These are phyloP conservation scores for Hyphantria cunea DNA, from an alignment of 1,140 invertebrate species.

Conservation along the genomic window DNA sequence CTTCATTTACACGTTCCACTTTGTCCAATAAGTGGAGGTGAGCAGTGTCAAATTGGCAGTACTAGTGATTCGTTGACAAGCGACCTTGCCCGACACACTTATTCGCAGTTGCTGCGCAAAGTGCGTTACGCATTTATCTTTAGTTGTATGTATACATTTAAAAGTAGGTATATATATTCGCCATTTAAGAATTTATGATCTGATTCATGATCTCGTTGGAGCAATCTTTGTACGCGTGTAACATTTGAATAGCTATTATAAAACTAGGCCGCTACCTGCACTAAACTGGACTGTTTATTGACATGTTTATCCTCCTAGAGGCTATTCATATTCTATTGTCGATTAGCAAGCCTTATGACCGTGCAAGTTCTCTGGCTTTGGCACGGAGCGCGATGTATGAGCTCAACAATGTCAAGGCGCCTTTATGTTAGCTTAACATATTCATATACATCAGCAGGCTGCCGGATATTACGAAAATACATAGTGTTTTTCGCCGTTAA, in stretches of 20 bases:
- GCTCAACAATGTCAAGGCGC: constrained; percentile 73
- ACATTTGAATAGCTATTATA: constrained; percentile 19
- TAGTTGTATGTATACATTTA: constrained; percentile 7
- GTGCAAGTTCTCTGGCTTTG: constrained; percentile 43
- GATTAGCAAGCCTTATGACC: constrained; percentile 34
- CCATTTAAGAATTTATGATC: constrained; percentile 15
- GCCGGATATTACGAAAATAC: constrained; percentile 12
- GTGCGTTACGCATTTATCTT: constrained; percentile 22
- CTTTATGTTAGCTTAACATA: constrained; percentile 63
- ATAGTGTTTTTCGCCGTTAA: constrained; percentile 2
- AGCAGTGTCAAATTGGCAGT: constrained; percentile 68
- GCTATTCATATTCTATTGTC: constrained; percentile 41
- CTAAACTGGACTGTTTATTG: constrained; percentile 19
- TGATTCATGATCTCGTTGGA: constrained; percentile 15
- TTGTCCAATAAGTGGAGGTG: constrained; percentile 71
- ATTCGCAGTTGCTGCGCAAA: constrained; percentile 21
- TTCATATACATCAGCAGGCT: constrained; percentile 12
- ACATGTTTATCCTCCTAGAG: constrained; percentile 33
- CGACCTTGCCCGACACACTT: constrained; percentile 52
- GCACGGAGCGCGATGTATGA: constrained; percentile 51
- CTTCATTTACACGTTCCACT: constrained; percentile 75
- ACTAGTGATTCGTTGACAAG: constrained; percentile 49
- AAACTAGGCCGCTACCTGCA: background rate
- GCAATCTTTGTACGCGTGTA: background rate
- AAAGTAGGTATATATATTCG: constrained; percentile 12